phyloP scores from a whole-genome alignment of 2,888 invertebrate genomes.

The Ectemnius continuus region DNA sequence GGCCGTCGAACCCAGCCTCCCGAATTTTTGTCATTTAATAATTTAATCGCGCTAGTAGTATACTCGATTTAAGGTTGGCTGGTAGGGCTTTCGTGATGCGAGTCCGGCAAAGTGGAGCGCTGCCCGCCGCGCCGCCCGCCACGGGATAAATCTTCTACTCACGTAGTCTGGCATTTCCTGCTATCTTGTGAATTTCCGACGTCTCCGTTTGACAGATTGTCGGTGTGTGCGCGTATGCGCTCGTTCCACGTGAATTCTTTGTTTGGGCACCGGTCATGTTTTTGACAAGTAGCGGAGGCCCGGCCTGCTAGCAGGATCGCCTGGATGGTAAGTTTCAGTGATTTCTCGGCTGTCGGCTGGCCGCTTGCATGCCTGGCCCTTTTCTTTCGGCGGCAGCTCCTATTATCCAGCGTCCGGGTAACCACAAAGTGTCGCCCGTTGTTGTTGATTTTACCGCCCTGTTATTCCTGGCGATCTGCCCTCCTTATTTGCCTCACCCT shows the following conservation, averaged over 20 bases:
- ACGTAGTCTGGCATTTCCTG: slow-evolving; percentile 64
- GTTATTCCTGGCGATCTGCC: slow-evolving; percentile 19
- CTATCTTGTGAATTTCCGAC: slow-evolving; percentile 67
- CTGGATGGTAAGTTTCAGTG: slow-evolving; percentile 62
- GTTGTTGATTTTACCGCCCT: slow-evolving; percentile 19
- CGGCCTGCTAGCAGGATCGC: slow-evolving; percentile 55
- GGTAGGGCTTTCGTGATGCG: not conserved
- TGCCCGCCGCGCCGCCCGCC: not conserved
- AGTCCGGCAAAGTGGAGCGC: too few species aligned
- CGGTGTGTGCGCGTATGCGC: slow-evolving; percentile 62
- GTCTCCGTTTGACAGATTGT: slow-evolving; percentile 71
- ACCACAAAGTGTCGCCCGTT: slow-evolving; percentile 53
- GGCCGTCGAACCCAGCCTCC: slow-evolving; percentile 43
- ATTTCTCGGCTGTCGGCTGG: not conserved
- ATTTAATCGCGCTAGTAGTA: slow-evolving; percentile 15
- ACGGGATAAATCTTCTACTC: slow-evolving; percentile 51
- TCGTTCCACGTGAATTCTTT: slow-evolving; percentile 72
- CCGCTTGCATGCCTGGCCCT: not conserved
- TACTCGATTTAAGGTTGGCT: not conserved
- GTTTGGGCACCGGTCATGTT: slow-evolving; percentile 68
- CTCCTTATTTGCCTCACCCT: too few species aligned
- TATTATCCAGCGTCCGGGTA: slow-evolving; percentile 55
- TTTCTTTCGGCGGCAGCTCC: slow-evolving; percentile 16
- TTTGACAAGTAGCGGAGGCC: slow-evolving; percentile 59
- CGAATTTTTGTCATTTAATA: slow-evolving; percentile 36